Conservation (phyloP, 2,113 vertebrate genomes). For the Pristiophorus japonicus region DNA sequence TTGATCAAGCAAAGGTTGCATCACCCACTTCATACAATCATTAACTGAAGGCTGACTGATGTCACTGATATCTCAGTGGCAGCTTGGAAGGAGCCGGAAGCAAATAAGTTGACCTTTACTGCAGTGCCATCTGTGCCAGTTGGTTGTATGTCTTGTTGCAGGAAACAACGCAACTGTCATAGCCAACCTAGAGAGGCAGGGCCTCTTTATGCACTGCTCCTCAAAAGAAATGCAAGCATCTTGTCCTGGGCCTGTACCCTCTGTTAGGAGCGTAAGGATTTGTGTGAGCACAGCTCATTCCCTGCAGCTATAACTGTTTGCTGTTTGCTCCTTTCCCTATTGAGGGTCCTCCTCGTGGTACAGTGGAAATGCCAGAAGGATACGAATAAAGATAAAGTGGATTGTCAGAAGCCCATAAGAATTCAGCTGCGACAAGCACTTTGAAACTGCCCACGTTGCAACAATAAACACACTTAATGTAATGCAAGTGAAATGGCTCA, state of each 20-base stretch:
- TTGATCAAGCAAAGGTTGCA: background rate
- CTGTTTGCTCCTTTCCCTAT: background rate
- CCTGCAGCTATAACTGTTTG: too few relatives aligned
- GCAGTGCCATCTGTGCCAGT: background rate
- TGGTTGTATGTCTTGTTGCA: background rate
- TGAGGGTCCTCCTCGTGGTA: background rate
- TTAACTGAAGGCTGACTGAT: background rate
- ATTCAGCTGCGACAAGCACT: background rate
- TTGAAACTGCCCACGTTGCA: background rate
- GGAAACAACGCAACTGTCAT: background rate
- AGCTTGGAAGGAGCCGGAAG: background rate
- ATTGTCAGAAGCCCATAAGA: background rate
- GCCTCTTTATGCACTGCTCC: background rate
- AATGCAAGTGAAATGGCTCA: background rate
- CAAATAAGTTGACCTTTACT: background rate
- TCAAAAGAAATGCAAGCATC: background rate
- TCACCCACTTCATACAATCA: background rate
- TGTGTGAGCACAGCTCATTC: background rate
- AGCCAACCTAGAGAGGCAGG: background rate
- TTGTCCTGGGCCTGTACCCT: background rate
- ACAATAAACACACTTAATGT: background rate
- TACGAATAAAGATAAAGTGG: background rate
- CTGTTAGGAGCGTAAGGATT: background rate
- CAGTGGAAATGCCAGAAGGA: background rate
- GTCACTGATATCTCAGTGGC: background rate